Percentiles rank a stretch among this genome's conserved stretches.
phyloP scores from a whole-genome alignment of 2,113 vertebrate species.

The Petrocephalus zakoni region DNA sequence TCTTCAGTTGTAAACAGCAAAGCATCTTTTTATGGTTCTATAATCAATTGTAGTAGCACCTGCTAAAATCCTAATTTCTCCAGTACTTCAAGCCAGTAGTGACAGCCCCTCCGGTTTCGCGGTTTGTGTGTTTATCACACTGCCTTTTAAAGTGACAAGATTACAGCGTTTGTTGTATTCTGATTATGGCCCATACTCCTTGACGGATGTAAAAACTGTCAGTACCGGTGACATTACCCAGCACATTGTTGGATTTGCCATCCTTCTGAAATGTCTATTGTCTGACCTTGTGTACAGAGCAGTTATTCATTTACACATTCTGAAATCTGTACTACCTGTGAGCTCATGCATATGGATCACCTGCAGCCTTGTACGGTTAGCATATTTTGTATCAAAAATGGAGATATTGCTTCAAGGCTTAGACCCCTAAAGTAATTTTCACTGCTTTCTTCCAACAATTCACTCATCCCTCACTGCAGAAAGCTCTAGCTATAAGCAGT shows the following conservation, averaged over 20 bases:
- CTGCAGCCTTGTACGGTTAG: conserved; percentile 25
- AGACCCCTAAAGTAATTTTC: background rate
- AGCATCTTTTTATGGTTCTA: background rate
- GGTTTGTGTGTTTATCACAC: too few species aligned
- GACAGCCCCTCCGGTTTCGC: background rate
- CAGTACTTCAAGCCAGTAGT: background rate
- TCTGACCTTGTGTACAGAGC: background rate
- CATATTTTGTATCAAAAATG: background rate
- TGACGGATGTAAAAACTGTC: background rate
- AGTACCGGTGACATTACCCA: conserved; percentile 23
- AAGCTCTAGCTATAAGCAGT: background rate
- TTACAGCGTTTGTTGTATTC: background rate
- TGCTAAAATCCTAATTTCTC: background rate
- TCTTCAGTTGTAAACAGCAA: conserved; percentile 16
- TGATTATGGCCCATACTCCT: background rate
- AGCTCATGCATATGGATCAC: conserved; percentile 45
- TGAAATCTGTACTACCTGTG: conserved; percentile 39
- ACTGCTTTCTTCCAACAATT: background rate
- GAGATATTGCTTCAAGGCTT: background rate
- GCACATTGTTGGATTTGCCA: conserved; percentile 22
- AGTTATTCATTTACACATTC: conserved; percentile 42
- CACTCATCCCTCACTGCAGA: background rate
- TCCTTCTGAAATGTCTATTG: conserved; percentile 3
- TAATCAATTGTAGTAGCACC: conserved; percentile 6
- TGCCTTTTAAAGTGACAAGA: background rate